Base-by-base conservation (phyloP, 2,888 invertebrate species). In the Epinotia nisella region DNA sequence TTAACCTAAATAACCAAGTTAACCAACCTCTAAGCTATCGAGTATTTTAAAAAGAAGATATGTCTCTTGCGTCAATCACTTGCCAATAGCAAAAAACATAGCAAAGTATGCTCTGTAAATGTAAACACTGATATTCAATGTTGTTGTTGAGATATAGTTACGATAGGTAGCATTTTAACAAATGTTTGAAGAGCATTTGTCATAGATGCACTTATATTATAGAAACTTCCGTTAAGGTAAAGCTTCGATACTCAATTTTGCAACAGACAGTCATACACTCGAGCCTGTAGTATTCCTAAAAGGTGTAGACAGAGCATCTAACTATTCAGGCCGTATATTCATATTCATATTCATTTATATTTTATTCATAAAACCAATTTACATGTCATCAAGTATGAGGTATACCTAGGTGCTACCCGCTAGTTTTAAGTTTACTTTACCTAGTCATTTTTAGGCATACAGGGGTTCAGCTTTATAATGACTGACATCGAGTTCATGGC, bases 211-310 rank as follows among this genome's bases (percentile, higher is more conserved):
- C n/a, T 49, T 49, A 49, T 24, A 61, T n/a, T 45, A 24, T 24
- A 61, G 39, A n/a, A 61, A 45, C 13, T 39, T 45, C 17, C 61
- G 41, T 15, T 45, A 49, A 45, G 45, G 45, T 61, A 61, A n/a
- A 53, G 19, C 19, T 35, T 1, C 9, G 35, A 35, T 35, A 9
- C 35, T 49, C 49, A n/a, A n/a, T 7, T 5, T 49, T 49, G 49
- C 5, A 24, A 35, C 35, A 45, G 1, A 13, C 3, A 13, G 15
- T 15, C 15, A 15, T 45, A 45, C 15, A 45, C 45, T 45, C 45
- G 9, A 35, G 35, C 35, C 29, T 29, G 1, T 29, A 24, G 21
- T 24, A 29, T 29, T 29, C 3, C 3, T 29, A 29, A 29, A n/a
- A n/a, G n/a, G n/a, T n/a, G n/a, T n/a, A n/a, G n/a, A n/a, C n/a